phyloP scores from a whole-genome alignment of 2,113 vertebrate genomes.

The Proterorhinus semilunaris region DNA sequence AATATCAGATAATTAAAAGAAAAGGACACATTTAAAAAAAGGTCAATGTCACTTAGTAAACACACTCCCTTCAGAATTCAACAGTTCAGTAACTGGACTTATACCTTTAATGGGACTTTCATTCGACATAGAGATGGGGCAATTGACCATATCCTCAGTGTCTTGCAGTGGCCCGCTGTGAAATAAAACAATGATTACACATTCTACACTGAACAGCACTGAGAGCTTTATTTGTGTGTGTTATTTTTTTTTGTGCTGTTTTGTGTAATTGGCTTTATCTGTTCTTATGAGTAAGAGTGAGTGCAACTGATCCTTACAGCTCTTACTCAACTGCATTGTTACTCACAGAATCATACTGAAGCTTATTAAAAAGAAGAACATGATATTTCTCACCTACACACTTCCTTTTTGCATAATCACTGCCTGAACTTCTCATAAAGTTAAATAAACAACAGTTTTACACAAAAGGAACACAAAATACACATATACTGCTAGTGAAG shows the following conservation, averaged over 20 bases:
- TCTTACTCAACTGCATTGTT: background rate
- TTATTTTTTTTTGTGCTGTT: background rate
- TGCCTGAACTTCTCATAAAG: background rate
- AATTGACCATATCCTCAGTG: background rate
- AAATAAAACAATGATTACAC: conserved; percentile 7
- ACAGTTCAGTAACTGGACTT: background rate
- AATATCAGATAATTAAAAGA: too few relatives aligned
- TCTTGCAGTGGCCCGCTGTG: conserved; percentile 38
- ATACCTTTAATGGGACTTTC: background rate
- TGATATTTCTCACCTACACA: background rate
- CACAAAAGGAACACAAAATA: too few relatives aligned
- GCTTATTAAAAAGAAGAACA: background rate
- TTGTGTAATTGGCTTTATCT: background rate
- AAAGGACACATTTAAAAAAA: too few relatives aligned
- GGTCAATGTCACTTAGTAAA: too few relatives aligned
- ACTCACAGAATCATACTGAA: background rate
- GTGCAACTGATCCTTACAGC: background rate
- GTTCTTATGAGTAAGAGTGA: background rate
- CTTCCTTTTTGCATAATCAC: background rate
- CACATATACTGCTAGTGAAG: too few relatives aligned
- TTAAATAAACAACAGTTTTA: background rate
- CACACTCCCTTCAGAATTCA: too few relatives aligned
- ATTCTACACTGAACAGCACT: background rate
- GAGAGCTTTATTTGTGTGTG: background rate
- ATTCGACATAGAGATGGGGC: background rate